phyloP scores from a whole-genome alignment of 2,113 vertebrate genomes.

The Poicephalus meyeri region DNA sequence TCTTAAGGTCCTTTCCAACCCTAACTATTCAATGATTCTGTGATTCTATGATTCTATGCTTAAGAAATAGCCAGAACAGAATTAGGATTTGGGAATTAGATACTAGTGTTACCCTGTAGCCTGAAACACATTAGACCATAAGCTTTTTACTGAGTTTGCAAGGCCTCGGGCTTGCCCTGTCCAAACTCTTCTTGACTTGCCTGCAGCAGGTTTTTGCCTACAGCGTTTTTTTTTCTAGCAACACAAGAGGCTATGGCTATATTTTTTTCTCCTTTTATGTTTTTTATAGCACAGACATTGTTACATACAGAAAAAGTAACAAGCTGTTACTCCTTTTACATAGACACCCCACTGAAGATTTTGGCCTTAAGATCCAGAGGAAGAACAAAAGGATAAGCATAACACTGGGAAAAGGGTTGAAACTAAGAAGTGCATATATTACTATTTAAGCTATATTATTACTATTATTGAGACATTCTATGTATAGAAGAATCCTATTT shows the following conservation, averaged over 20 bases:
- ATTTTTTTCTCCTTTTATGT: not conserved
- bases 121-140: not conserved
- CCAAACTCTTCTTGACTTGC: not conserved
- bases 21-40: too few species aligned
- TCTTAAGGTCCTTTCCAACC: too few species aligned
- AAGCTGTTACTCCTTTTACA: not conserved
- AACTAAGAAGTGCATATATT: not conserved
- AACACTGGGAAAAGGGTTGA: not conserved
- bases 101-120: not conserved
- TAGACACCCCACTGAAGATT: not conserved
- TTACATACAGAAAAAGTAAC: not conserved
- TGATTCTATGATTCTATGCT: too few species aligned
- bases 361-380: not conserved
- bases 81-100: not conserved
- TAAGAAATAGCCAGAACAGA: not conserved
- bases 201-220: not conserved
- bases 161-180: not conserved
- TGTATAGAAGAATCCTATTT: not conserved
- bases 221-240: not conserved
- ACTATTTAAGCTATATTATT: not conserved
- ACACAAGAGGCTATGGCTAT: not conserved
- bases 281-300: not conserved
- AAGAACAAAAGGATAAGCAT: not conserved
- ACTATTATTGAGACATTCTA: not conserved
- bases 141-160: not conserved